Evolutionary conservation across 2,797 vertebrate species (phyloP), one percentile per base, ranked within the genome.

Genomic region (Acipenser ruthenus): DNA sequence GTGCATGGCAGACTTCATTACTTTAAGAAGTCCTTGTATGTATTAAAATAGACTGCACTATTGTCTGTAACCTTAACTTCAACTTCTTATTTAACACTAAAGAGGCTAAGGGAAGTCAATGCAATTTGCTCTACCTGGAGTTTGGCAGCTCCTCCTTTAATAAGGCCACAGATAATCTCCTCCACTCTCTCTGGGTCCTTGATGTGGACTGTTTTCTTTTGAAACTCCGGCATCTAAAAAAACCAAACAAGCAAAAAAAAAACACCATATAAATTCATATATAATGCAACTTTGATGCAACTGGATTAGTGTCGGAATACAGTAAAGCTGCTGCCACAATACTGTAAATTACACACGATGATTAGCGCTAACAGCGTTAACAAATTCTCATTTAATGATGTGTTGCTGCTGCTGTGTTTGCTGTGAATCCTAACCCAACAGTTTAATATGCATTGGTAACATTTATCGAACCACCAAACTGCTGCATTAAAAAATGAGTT

Each of bases 191-290:
- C 90, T 0, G 93, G 95, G 82, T 99, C 93, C 84, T 87, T 93
- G 86, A 98, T 97, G 74, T 91, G 94, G 73, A 99, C 95, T 1
- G 93, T 94, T 67, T 83, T 87, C 82, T 94, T 98, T 86, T 95
- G 94, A 75, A 99, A 97, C 83, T 99, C 94, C 51, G 96, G 96
- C 96, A 99, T 99, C 96, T 99, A 61, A 60, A 12, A 63, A 68
- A 76, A 71, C 71, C 11, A 66, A 5, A 68, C 4, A 66, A n/a
- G 51, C 5, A 9, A 62, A 10, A 13, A 11, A 11, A 0, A 6
- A 66, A 50, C 37, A n/a, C 37, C 63, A 58, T 53, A 13, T 68
- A 18, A 69, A 56, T 66, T 12, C 6, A 55, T 1, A 47, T 61
- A 60, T 10, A 9, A 55, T 49, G 49, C 5, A 37, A 1, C 37